These are phyloP conservation scores for Anas platyrhynchos DNA, from an alignment of 2,113 vertebrate genomes.

Conservation along the genomic window DNA sequence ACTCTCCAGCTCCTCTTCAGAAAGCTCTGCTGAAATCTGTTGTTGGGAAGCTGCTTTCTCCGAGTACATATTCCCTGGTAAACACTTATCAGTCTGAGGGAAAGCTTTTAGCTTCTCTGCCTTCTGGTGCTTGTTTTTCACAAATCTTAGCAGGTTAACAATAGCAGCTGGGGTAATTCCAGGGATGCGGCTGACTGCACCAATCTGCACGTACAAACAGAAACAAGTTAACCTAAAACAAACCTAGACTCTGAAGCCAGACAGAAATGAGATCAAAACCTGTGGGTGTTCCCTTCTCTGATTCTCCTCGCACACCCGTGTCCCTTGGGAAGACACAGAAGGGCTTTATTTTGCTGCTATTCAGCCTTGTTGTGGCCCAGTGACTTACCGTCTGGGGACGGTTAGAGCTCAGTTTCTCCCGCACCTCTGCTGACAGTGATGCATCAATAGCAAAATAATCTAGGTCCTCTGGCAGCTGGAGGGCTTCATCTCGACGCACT, in stretches of 20 bases:
- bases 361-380: not conserved
- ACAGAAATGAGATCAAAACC: not conserved
- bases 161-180: slow-evolving; percentile 93
- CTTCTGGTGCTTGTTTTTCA: slow-evolving; percentile 67
- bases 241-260: not conserved
- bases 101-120: not conserved
- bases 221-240: not conserved
- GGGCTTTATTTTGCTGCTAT: not conserved
- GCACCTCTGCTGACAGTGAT: slow-evolving; percentile 87
- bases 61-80: not conserved
- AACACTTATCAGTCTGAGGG: not conserved
- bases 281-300: not conserved
- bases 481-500: slow-evolving; percentile 86
- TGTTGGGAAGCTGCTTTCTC: not conserved
- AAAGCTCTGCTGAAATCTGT: not conserved
- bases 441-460: slow-evolving; percentile 87
- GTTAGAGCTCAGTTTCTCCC: slow-evolving; percentile 85
- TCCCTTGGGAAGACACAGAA: not conserved
- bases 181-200: slow-evolving; percentile 87
- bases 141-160: slow-evolving; percentile 84
- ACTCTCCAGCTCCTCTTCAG: not conserved
- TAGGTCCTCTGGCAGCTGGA: slow-evolving; percentile 84
- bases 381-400: slow-evolving; percentile 89
- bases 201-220: slow-evolving; percentile 78
- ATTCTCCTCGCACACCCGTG: not conserved